Percentiles rank a stretch among this genome's conserved stretches.
These are phyloP conservation scores for Candoia aspera DNA, from an alignment of 2,113 vertebrate genomes.

Conservation along the genomic window DNA sequence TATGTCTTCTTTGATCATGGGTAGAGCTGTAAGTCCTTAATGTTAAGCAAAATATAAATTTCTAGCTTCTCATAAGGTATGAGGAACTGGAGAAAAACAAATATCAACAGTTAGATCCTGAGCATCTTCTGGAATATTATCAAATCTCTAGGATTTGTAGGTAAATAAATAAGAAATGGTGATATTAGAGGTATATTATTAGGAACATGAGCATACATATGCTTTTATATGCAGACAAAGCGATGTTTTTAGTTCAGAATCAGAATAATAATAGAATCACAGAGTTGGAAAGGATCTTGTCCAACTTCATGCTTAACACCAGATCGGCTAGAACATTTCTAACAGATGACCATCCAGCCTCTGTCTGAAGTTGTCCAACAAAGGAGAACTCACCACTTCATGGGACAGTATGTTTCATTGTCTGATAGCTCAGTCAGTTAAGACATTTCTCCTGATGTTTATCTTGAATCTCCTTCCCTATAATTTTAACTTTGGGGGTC, in stretches of 20 bases:
- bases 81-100: not conserved
- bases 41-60: too few species aligned
- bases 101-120: not conserved
- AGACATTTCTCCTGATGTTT: not conserved
- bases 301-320: not conserved
- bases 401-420: not conserved
- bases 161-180: not conserved
- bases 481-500: not conserved
- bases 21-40: too few species aligned
- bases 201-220: not conserved
- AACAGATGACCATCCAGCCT: not conserved
- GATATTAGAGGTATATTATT: not conserved
- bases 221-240: not conserved
- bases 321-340: not conserved
- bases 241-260: not conserved
- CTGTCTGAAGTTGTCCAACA: not conserved
- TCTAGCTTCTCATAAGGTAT: too few species aligned
- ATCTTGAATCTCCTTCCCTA: not conserved
- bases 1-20: not conserved
- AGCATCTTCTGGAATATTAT: not conserved
- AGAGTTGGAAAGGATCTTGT: not conserved
- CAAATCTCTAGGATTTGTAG: not conserved
- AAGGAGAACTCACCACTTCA: not conserved
- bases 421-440: not conserved
- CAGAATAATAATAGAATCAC: not conserved